These are phyloP conservation scores for Syngnathus rostellatus DNA, from an alignment of 2,797 vertebrate species.

Conservation along the genomic window DNA sequence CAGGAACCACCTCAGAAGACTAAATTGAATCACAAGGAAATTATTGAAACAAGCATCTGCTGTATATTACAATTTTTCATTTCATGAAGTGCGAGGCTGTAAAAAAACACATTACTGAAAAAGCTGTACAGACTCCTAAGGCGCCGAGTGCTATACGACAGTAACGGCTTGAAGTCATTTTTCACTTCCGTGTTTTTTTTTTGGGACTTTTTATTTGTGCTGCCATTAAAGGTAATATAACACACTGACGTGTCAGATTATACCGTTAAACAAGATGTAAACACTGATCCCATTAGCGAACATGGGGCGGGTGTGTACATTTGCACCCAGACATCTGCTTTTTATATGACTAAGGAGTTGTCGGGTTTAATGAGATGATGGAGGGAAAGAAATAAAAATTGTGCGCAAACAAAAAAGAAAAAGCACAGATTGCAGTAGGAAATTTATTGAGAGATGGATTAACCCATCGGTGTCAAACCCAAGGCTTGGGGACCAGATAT, in stretches of 20 bases:
- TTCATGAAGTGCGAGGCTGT: not conserved
- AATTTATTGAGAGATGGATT: too few species aligned
- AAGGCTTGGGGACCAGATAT: too few species aligned
- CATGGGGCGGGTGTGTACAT: not conserved
- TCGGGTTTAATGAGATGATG: not conserved
- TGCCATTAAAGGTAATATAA: not conserved
- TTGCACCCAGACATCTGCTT: not conserved
- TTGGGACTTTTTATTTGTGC: not conserved
- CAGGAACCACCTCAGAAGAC: constrained; percentile 29
- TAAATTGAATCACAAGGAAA: not conserved
- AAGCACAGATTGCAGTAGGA: not conserved
- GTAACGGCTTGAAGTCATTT: not conserved
- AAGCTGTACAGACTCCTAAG: not conserved
- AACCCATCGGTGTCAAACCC: too few species aligned
- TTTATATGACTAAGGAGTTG: not conserved
- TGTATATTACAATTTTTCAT: not conserved
- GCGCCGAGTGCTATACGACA: not conserved
- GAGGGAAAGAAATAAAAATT: not conserved
- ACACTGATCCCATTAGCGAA: not conserved
- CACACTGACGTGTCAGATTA: not conserved
- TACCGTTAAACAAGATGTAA: constrained; percentile 1
- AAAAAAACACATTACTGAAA: not conserved
- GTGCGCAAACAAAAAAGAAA: not conserved
- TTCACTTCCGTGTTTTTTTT: not conserved
- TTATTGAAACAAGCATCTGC: not conserved